Evolutionary conservation across 2,797 vertebrate genomes (phyloP), one percentile per base, ranked within the genome.

Genomic region (Coregonus suidteri): DNA sequence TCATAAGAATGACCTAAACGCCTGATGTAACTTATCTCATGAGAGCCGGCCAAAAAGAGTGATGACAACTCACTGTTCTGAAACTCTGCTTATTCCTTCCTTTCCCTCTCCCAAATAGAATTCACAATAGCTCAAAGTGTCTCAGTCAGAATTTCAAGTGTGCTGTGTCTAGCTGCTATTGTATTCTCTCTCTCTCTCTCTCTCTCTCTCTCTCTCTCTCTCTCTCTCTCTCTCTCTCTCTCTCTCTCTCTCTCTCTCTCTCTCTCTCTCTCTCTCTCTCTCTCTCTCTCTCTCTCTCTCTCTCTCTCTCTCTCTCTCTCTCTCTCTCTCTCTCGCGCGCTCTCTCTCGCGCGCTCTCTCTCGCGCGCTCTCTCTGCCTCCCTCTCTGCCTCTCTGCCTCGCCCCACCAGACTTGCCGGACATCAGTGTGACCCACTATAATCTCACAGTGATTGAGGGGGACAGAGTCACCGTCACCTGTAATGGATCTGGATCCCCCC

Each of bases 371-470:
- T 64, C 4, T 35, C 35, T 35, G 5, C 1, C 37, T 37, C 6
- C 1, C 37, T 37, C 18, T 71, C 37, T 71, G 1, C 47, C 18
- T 37, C 41, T 51, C 69, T 71, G 6, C 18, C 68, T 15, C 70
- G 6, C 70, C 30, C 51, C 4, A 41, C 34, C 88, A 99, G 98
- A 99, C 86, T 88, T 97, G 3, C 98, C 98, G 0, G 96, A 96
- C 79, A 97, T 98, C 92, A 97, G 95, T 0, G 95, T 99, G 73
- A 98, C 96, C 88, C 96, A 98, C 0, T 95, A 94, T 83, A 97
- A 96, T 89, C 88, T 99, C 83, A 97, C 96, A 0, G 96, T 99
- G 7, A 84, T 94, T 0, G 97, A 99, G 85, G 98, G 98, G 0
- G 96, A 96, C 85, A 94, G 90, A 0, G 94, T 97, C 0, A 96